A percentile compares a stretch with the other conserved stretches of the same genome.
These are phyloP conservation scores for Theristus sp. DNA, from an alignment of 2,888 invertebrate genomes.

Conservation along the genomic window DNA sequence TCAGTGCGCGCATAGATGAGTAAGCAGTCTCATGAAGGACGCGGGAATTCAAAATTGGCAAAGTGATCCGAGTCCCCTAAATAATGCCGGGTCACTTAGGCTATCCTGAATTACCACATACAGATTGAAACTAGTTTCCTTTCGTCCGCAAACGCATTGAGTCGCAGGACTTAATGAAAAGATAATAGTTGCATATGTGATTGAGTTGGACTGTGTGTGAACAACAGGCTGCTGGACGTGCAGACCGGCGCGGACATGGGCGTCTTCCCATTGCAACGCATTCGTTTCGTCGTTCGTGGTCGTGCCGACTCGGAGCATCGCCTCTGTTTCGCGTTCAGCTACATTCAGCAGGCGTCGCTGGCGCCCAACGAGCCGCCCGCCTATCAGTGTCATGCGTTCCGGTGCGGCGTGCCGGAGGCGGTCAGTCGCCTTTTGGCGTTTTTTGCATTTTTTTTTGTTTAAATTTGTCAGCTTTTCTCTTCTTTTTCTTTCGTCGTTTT, in stretches of 20 bases:
- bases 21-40: no score
- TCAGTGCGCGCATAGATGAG: no score
- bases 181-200: no score
- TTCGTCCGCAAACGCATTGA: no score
- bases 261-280: constrained; percentile 46
- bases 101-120: no score
- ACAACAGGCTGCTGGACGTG: constrained; percentile 54
- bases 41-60: no score
- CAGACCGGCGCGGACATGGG: constrained; percentile 59
- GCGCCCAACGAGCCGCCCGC: background rate
- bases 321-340: background rate
- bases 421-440: constrained; percentile 11
- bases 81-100: no score
- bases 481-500: background rate
- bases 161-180: no score
- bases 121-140: no score
- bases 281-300: constrained; percentile 10
- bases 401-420: constrained; percentile 14
- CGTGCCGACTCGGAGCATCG: background rate
- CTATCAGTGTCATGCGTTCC: background rate
- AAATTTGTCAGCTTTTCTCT: background rate
- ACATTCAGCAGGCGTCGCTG: background rate
- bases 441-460: no score
- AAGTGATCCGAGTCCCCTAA: no score
- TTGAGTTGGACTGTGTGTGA: no score